Evolutionary conservation across 1,140 invertebrate species (phyloP), one percentile per base, ranked within the genome.

Genomic region (Rhagoletis zephyria): DNA sequence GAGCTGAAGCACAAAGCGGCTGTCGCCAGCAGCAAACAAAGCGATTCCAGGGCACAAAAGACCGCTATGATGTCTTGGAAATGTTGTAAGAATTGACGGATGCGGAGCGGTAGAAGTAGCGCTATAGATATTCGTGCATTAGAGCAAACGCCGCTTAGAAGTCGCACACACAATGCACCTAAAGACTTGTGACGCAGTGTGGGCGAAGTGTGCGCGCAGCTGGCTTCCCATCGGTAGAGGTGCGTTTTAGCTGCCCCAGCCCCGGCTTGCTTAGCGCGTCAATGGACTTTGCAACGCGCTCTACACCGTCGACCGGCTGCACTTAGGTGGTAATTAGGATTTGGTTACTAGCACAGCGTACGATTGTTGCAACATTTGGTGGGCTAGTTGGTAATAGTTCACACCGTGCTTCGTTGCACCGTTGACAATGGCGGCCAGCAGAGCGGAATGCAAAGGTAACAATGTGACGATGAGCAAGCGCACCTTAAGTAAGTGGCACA

Each of bases 271-370:
- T 19, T 19, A 64, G 63, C n/a, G 51, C 61, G 12, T 14, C 74
- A 56, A 51, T 81, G 74, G 4, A 51, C 45, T 81, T 59, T 51
- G 9, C 67, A 30, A 19, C 70, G 5, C 7, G 51, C 48, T 81
- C n/a, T 51, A 12, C 74, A 30, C 6, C 51, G 74, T 16, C 48
- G 48, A 56, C 74, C 48, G 48, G 19, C 74, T 81, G 14, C 48
- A 30, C 48, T 81, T 81, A 81, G 74, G 48, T 81, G 74, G 74
- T 56, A 81, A 81, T 81, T 81, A 81, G 74, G 45, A 56, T 81
- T 81, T 81, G 48, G 74, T 81, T 81, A 81, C 74, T 30, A 16
- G 42, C 67, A 42, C 74, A 12, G 16, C 16, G 48, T 56, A 51
- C 74, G 14, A 10, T 59, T 81, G 45, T 81, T 81, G 74, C 74